Conservation (phyloP, 2,888 invertebrate genomes). For the Lomographa bimaculata region DNA sequence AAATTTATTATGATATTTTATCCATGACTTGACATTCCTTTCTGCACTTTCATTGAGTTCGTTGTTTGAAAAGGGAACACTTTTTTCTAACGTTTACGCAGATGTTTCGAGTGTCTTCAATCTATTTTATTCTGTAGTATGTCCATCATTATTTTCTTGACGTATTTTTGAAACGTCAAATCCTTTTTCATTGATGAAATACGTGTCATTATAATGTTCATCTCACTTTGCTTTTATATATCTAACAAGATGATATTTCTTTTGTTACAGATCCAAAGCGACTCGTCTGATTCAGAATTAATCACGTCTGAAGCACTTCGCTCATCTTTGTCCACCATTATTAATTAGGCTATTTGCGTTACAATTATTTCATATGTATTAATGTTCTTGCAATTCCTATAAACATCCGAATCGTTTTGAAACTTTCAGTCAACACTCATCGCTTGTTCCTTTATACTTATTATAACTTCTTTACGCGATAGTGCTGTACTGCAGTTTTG, state of each 20-base stretch:
- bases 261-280: conserved; percentile 72
- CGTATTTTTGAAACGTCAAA: not conserved
- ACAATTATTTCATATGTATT: conserved; percentile 44
- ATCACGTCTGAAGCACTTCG: conserved; percentile 20
- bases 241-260: conserved; percentile 17
- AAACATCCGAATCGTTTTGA: conserved; percentile 45
- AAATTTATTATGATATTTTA: too few relatives aligned
- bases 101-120: conserved; percentile 26
- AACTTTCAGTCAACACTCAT: conserved; percentile 61
- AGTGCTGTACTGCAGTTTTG: conserved; percentile 60
- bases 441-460: conserved; percentile 39
- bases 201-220: conserved; percentile 1
- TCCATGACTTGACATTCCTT: conserved; percentile 50
- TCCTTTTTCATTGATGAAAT: not conserved
- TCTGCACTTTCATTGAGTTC: conserved; percentile 42
- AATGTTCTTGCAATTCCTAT: conserved; percentile 39
- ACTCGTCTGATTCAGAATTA: conserved; percentile 51
- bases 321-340: conserved; percentile 45
- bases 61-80: conserved; percentile 33
- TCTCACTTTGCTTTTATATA: not conserved
- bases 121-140: conserved; percentile 3
- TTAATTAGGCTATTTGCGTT: conserved; percentile 51
- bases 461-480: conserved; percentile 50
- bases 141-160: conserved; percentile 6
- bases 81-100: conserved; percentile 36